Percentiles rank a stretch among this genome's conserved stretches.
These are phyloP conservation scores for Odontocolon sp. DNA, from an alignment of 2,888 invertebrate genomes.

Conservation along the genomic window DNA sequence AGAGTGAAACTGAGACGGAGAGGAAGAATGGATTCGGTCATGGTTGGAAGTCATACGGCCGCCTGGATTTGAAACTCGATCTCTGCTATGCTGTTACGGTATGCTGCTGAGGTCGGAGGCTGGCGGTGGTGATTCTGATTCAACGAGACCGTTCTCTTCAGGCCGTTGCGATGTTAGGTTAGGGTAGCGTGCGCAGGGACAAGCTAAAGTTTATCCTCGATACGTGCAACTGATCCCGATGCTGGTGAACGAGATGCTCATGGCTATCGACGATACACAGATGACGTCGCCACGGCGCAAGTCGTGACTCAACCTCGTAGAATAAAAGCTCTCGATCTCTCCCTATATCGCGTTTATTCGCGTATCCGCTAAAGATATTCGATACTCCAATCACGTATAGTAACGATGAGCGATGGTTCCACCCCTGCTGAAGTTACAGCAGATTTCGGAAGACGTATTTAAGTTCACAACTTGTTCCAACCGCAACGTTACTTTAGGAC, in stretches of 20 bases:
- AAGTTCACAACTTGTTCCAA: too few relatives aligned
- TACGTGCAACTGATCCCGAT: slow-evolving; percentile 74
- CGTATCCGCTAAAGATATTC: slow-evolving; percentile 14
- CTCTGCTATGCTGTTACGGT: slow-evolving; percentile 33
- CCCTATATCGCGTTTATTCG: slow-evolving; percentile 39
- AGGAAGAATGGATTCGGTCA: too few relatives aligned
- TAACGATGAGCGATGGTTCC: slow-evolving; percentile 33
- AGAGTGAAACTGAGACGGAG: too few relatives aligned
- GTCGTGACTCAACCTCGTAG: slow-evolving; percentile 17
- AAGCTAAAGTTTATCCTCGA: slow-evolving; percentile 73
- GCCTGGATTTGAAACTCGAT: slow-evolving; percentile 51
- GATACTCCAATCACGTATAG: slow-evolving; percentile 46
- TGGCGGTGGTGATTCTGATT: too few relatives aligned
- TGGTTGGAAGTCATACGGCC: slow-evolving; percentile 25
- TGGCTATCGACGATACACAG: slow-evolving; percentile 35
- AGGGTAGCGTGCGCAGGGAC: slow-evolving; percentile 59
- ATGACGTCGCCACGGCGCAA: slow-evolving; percentile 46
- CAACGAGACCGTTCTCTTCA: slow-evolving; percentile 17
- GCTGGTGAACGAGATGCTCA: slow-evolving; percentile 26
- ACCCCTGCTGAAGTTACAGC: too few relatives aligned
- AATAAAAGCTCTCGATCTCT: slow-evolving; percentile 31
- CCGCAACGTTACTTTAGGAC: too few relatives aligned
- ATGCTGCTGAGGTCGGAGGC: neutral
- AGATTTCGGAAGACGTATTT: too few relatives aligned
- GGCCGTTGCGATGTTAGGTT: slow-evolving; percentile 43